Percentiles rank a stretch among this genome's conserved stretches.
Evolutionary conservation across 2,888 invertebrate species (phyloP).

Genomic region (Cryptocephalus primarius): DNA sequence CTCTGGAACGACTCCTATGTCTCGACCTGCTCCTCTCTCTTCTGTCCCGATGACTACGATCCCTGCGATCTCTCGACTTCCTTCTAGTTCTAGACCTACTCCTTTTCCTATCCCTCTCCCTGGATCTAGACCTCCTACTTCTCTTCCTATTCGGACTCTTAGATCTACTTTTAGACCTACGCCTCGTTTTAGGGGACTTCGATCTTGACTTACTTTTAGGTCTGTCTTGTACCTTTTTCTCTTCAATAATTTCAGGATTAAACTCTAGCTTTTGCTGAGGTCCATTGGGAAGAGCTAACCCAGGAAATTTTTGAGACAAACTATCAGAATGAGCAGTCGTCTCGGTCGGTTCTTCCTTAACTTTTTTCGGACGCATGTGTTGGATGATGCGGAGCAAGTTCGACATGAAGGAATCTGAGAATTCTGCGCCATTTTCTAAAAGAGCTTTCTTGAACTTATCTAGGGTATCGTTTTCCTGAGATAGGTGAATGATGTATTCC

Average conservation of each 20-base stretch:
- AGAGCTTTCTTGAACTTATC: conserved; percentile 82
- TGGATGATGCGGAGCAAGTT: conserved; percentile 91
- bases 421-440: conserved; percentile 87
- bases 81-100: conserved; percentile 6
- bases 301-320: conserved; percentile 65
- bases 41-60: conserved; percentile 27
- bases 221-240: conserved; percentile 45
- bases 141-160: conserved; percentile 25
- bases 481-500: conserved; percentile 92
- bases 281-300: conserved; percentile 71
- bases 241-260: conserved; percentile 19
- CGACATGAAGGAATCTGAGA: conserved; percentile 89
- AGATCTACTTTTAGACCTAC: conserved; percentile 25
- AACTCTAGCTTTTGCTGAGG: conserved; percentile 37
- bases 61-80: conserved; percentile 18
- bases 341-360: conserved; percentile 14
- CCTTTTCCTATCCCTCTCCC: conserved; percentile 7
- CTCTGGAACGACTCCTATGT: conserved; percentile 10
- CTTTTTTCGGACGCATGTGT: conserved; percentile 70
- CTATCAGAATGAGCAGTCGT: conserved; percentile 24
- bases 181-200: conserved; percentile 13
- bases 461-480: conserved; percentile 76
- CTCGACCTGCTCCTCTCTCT: conserved; percentile 24
- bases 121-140: conserved; percentile 18
- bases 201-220: conserved; percentile 20